Conservation (phyloP, 2,797 vertebrate genomes). For the Cryptoblepharus egeriae region DNA sequence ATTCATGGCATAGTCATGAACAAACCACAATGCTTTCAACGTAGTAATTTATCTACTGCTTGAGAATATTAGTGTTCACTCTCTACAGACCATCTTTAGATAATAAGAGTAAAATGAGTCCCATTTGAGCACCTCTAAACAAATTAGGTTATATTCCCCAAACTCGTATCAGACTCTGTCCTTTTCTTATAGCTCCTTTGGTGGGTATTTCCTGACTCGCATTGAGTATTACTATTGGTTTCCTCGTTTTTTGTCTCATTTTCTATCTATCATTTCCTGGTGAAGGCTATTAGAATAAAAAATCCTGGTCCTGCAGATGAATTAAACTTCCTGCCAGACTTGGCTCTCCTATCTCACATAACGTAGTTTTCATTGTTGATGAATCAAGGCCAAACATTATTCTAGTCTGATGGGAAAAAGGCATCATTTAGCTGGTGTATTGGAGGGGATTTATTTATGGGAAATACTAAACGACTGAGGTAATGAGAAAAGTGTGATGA, state of each 20-base stretch:
- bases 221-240: slow-evolving; percentile 28
- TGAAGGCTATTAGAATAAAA: slow-evolving; percentile 48
- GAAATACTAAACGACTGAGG: rapidly evolving
- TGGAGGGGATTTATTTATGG: background rate
- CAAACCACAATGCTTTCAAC: slow-evolving; percentile 71
- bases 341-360: slow-evolving; percentile 43
- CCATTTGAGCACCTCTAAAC: slow-evolving; percentile 75
- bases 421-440: background rate
- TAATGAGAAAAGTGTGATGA: rapidly evolving
- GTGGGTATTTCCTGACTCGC: slow-evolving; percentile 50
- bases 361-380: slow-evolving; percentile 23
- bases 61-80: slow-evolving; percentile 68
- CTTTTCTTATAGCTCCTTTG: slow-evolving; percentile 51
- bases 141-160: slow-evolving; percentile 76
- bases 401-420: slow-evolving; percentile 2
- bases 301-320: slow-evolving; percentile 40
- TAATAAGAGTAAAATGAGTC: slow-evolving; percentile 79
- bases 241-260: slow-evolving; percentile 26
- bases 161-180: slow-evolving; percentile 63
- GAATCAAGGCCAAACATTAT: slow-evolving; percentile 34
- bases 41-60: slow-evolving; percentile 74
- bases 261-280: slow-evolving; percentile 2
- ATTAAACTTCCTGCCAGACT: slow-evolving; percentile 24
- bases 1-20: slow-evolving; percentile 68
- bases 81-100: slow-evolving; percentile 69